Conservation (phyloP, 1,140 invertebrate species). For the Planococcus citri region DNA sequence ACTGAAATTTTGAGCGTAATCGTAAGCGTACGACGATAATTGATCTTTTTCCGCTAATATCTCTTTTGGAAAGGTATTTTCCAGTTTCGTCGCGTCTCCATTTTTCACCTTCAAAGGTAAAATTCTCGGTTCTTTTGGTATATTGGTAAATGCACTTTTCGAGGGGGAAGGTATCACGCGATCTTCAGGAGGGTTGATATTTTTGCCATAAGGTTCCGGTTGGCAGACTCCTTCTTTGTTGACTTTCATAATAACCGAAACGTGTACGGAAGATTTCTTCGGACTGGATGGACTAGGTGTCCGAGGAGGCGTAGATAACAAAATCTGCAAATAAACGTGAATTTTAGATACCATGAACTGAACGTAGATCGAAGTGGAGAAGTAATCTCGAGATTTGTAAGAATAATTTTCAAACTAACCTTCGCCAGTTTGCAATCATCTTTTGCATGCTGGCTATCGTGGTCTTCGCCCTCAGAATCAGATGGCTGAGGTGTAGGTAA, state of each 20-base stretch:
- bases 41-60: background rate
- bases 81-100: background rate
- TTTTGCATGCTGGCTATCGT: background rate
- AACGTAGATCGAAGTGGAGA: too few species aligned
- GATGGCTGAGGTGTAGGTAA: constrained; percentile 41
- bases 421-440: background rate
- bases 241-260: constrained; percentile 67
- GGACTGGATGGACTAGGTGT: constrained; percentile 36
- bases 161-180: background rate
- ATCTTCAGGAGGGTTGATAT: background rate
- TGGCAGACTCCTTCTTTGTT: constrained; percentile 59
- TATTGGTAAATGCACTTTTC: background rate
- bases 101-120: background rate
- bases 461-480: constrained; percentile 40
- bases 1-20: background rate
- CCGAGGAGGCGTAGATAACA: constrained; percentile 38
- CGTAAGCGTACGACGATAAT: background rate
- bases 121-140: background rate
- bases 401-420: background rate
- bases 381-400: too few species aligned
- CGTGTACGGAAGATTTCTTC: constrained; percentile 33
- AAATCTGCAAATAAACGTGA: constrained; percentile 33
- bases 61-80: background rate
- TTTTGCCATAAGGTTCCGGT: constrained; percentile 33
- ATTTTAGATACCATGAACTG: background rate